Percentiles rank a stretch among this genome's conserved stretches.
Evolutionary conservation across 2,797 vertebrate species (phyloP).

Genomic region (Gouania willdenowi): DNA sequence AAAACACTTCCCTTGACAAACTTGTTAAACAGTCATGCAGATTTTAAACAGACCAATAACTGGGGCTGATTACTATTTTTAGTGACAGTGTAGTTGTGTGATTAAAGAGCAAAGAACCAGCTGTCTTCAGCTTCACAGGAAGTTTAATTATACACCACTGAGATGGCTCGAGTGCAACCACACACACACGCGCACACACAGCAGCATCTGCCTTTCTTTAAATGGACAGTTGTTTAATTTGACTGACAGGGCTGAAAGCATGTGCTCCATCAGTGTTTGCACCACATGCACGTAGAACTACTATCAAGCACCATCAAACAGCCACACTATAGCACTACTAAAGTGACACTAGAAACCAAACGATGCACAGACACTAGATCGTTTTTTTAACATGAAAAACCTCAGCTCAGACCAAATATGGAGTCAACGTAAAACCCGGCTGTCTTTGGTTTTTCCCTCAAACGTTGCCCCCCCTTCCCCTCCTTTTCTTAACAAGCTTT

Average conservation of each 20-base stretch:
- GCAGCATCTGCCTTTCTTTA: constrained; percentile 42
- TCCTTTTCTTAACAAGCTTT: constrained; percentile 6
- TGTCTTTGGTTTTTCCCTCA: constrained; percentile 22
- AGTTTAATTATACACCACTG: constrained; percentile 60
- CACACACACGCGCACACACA: not conserved
- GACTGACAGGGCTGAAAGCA: not conserved
- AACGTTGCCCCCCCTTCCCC: constrained; percentile 18
- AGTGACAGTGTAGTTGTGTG: constrained; percentile 24
- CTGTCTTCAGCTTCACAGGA: constrained; percentile 54
- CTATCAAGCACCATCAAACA: too few relatives aligned
- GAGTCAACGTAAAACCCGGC: constrained; percentile 24
- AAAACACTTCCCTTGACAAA: too few relatives aligned
- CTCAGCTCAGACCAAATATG: constrained; percentile 29
- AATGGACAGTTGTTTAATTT: constrained; percentile 18
- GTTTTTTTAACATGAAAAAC: constrained; percentile 9
- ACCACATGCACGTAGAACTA: not conserved
- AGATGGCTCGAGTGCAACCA: constrained; percentile 1
- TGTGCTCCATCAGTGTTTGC: not conserved
- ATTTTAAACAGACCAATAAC: constrained; percentile 23
- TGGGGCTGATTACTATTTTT: constrained; percentile 38
- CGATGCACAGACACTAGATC: constrained; percentile 9
- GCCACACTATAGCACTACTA: not conserved
- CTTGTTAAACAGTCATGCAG: too few relatives aligned
- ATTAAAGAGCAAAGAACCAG: constrained; percentile 65
- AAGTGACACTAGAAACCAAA: not conserved